Evolutionary conservation across 2,888 invertebrate species (phyloP).

Genomic region (Pristionchus arcanus): DNA sequence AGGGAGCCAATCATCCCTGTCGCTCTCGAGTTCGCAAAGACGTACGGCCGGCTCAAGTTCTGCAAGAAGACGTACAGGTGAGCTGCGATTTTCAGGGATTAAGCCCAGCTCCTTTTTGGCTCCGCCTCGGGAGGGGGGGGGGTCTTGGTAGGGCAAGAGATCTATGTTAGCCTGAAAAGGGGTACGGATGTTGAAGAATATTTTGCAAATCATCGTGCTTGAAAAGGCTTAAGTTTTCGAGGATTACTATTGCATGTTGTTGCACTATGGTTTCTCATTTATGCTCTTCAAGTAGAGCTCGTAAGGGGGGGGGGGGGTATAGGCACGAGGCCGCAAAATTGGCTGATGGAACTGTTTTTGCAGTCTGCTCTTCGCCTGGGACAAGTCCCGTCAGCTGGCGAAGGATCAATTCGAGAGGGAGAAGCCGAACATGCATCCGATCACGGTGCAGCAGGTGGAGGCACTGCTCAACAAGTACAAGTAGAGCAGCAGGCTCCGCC

Average conservation of each 20-base stretch:
- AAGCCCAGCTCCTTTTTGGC: too few species aligned
- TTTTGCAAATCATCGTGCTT: too few species aligned
- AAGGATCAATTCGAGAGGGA: slow-evolving; percentile 71
- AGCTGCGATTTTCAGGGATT: not conserved
- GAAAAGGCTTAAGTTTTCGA: too few species aligned
- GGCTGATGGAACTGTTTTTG: not conserved
- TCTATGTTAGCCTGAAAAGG: too few species aligned
- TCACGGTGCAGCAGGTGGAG: slow-evolving; percentile 64
- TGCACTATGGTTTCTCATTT: not conserved
- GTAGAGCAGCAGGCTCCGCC: not conserved
- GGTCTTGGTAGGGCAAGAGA: not conserved
- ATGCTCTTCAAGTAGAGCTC: too few species aligned
- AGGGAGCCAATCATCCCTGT: slow-evolving; percentile 85
- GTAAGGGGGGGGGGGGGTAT: too few species aligned
- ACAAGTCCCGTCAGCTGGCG: slow-evolving; percentile 65
- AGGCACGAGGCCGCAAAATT: too few species aligned
- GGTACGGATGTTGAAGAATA: too few species aligned
- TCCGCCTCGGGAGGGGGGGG: not conserved
- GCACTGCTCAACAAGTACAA: slow-evolving; percentile 17
- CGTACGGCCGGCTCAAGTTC: slow-evolving; percentile 93
- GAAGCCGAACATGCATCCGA: slow-evolving; percentile 74
- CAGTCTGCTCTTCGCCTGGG: slow-evolving; percentile 74
- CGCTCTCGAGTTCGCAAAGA: slow-evolving; percentile 89
- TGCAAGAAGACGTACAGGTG: slow-evolving; percentile 90
- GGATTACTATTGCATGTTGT: not conserved